A percentile compares a stretch with the other conserved stretches of the same genome.
phyloP scores from a whole-genome alignment of 2,113 vertebrate genomes.

The Gymnarchus niloticus region DNA sequence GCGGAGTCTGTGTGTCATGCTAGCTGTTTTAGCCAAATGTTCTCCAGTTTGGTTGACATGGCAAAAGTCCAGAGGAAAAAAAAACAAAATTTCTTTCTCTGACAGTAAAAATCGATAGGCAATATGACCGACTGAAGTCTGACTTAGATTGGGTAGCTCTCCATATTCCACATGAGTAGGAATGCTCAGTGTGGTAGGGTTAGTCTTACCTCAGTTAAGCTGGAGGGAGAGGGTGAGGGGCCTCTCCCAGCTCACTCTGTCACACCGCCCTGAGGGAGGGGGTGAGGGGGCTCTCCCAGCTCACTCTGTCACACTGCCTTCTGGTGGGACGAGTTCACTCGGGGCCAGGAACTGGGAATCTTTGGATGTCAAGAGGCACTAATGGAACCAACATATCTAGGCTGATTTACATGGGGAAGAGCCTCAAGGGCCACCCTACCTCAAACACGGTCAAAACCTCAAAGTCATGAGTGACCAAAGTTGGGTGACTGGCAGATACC shows the following conservation, averaged over 20 bases:
- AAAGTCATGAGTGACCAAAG: background rate
- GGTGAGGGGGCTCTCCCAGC: background rate
- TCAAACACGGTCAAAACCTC: background rate
- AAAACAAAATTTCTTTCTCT: background rate
- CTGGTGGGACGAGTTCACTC: background rate
- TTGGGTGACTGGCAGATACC: background rate
- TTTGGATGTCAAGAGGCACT: background rate
- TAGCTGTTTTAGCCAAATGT: too few relatives aligned
- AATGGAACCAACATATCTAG: background rate
- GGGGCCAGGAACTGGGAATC: background rate
- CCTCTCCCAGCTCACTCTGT: background rate
- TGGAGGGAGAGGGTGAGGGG: background rate
- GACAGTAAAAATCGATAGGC: constrained; percentile 4
- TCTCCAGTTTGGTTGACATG: background rate
- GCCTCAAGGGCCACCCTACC: background rate
- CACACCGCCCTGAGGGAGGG: background rate
- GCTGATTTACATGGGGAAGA: background rate
- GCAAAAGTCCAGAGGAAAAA: background rate
- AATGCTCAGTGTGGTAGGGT: background rate
- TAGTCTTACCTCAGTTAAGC: background rate
- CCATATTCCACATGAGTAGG: background rate
- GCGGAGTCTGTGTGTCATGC: too few relatives aligned
- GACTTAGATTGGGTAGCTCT: background rate
- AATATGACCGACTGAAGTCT: background rate
- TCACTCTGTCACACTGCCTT: background rate